Evolutionary conservation across 2,113 vertebrate species (phyloP), one percentile per base, ranked within the genome.

Genomic region (Monopterus albus): DNA sequence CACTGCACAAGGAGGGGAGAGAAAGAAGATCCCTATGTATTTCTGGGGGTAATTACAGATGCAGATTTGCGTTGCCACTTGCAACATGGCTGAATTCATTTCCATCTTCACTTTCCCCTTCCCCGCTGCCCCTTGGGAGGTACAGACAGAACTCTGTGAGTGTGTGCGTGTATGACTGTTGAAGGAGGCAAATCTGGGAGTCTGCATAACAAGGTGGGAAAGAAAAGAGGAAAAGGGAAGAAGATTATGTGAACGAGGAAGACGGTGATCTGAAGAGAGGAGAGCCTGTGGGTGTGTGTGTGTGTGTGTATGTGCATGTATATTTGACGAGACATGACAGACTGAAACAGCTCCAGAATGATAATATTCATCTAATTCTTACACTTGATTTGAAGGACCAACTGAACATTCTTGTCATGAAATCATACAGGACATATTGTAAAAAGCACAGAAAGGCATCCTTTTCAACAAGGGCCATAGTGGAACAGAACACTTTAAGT

Each of bases 31-130:
- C 78, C 77, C 78, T 63, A 83, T 92, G 89, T 91, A 87, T 93
- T 93, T 93, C 91, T 83, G 83, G 82, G 91, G 88, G 88, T 93
- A 93, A 94, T 93, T 93, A 94, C 93, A 91, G 91, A 94, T 94
- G 93, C 93, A 93, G 93, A 93, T 94, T 92, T 87, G 87, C 82
- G 87, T 90, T 93, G 93, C 92, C 91, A 93, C 92, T 92, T 91
- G 91, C 92, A 93, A 92, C 91, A 93, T 93, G 91, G 90, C 91
- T 93, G 93, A 93, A 91, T 93, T 94, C 91, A 93, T 94, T 94
- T 93, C 91, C 91, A 93, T 93, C 88, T 90, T 90, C 68, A 38
- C 87, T 87, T 89, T 93, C 92, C 92, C 89, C 90, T 93, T 92
- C 92, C 90, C 84, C 52, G 55, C 68, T 85, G 82, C 92, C 92